Base-by-base conservation (phyloP, 2,113 vertebrate genomes). In the Sapayoa aenigma region DNA sequence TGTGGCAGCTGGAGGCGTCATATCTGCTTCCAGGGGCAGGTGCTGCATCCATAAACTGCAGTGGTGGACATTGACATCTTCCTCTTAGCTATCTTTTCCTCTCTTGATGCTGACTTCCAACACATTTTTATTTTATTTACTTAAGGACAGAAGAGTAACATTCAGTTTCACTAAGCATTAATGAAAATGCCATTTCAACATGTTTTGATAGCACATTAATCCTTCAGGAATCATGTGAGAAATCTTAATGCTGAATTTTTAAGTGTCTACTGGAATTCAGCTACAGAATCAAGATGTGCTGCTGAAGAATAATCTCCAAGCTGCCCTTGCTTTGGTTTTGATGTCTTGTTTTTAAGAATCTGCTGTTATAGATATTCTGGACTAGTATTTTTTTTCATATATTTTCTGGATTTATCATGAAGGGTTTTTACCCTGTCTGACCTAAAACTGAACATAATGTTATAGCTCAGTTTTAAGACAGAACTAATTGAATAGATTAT, bases 11-110 rank as follows among this genome's bases (percentile, higher is more conserved):
- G 24, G 7, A 19, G 42, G 9, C 25, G 53, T 31, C 6, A 2
- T 13, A 8, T 14, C 25, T 35, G 4, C 24, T 53, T 52, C 42
- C 37, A 56, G 80, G 22, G 13, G 8, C 65, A 77, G 44, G 6
- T 3, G 2, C 14, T 47, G 17, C 2, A 8, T 9, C 13, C 3
- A 3, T 5, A 12, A 21, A 18, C 42, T 73, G 59, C 6, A 35
- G 15, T 1, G 1, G 16, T 39, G 24, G 35, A 14, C 28, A 23
- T 15, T 1, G 1, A 24, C 7, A 39, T 39, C 22, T 42, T 59
- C 21, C 33, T 13, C 33, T 47, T 27, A 5, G 6, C 30, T 74
- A 14, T 4, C 9, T 15, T 44, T 31, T 24, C 9, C 17, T 37
- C 14, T 46, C 27, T 9, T 63, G 42, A 16, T 1, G 1, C 10